Evolutionary conservation across 2,888 invertebrate genomes (phyloP).

Genomic region (Synergus laeviventris): DNA sequence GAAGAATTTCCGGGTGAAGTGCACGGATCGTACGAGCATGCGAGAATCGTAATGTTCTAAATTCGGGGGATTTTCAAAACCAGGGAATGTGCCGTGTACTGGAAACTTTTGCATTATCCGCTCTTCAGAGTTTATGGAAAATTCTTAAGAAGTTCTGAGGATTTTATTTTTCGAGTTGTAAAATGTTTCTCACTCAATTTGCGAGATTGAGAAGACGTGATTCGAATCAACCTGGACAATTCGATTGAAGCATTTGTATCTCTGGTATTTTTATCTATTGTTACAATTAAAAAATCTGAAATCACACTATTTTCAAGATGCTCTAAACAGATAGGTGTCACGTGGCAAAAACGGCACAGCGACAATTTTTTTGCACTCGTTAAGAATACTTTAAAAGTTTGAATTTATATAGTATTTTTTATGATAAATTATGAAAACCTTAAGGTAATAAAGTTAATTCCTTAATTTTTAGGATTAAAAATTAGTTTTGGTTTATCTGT

Average conservation of each 20-base stretch:
- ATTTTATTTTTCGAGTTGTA: neutral
- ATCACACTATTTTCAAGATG: neutral
- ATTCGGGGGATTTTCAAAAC: constrained; percentile 1
- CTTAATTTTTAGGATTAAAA: too few species aligned
- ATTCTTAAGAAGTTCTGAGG: neutral
- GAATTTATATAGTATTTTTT: too few species aligned
- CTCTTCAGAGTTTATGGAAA: neutral
- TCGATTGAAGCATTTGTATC: neutral
- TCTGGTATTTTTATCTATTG: neutral
- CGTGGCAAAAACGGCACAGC: too few species aligned
- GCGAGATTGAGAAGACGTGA: neutral
- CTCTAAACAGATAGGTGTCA: neutral
- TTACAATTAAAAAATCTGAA: neutral
- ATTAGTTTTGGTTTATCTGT: too few species aligned
- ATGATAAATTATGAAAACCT: too few species aligned
- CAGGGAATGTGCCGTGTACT: neutral
- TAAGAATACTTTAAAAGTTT: too few species aligned
- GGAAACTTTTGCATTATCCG: neutral
- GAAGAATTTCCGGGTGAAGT: constrained; percentile 21
- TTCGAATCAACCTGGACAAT: neutral
- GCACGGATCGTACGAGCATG: neutral
- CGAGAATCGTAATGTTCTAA: constrained; percentile 8
- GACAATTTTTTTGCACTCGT: too few species aligned
- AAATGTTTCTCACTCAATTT: neutral
- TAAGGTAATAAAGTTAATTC: too few species aligned